A percentile compares a stretch with the other conserved stretches of the same genome.
These are phyloP conservation scores for Tupaia tana DNA, from an alignment of 2,113 vertebrate genomes.

Conservation along the genomic window DNA sequence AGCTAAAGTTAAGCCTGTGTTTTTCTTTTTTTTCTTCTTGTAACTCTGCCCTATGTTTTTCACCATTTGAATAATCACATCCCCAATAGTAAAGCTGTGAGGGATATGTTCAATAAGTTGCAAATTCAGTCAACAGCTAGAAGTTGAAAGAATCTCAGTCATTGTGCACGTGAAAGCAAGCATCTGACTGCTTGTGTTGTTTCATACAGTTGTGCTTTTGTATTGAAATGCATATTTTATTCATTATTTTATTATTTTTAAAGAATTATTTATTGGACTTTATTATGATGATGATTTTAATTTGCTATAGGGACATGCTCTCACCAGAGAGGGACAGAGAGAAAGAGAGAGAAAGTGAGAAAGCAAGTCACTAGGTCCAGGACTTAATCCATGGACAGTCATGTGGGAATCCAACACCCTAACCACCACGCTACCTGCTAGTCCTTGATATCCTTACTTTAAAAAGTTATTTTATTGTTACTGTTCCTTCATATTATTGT, in stretches of 20 bases:
- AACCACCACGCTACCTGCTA: too few relatives aligned
- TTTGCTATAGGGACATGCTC: too few relatives aligned
- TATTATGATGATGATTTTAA: too few relatives aligned
- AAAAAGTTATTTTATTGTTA: neutral
- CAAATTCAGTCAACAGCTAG: neutral
- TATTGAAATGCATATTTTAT: neutral
- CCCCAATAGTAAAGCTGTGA: neutral
- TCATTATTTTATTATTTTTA: neutral
- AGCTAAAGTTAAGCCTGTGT: neutral
- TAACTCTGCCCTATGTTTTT: neutral
- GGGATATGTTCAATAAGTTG: too few relatives aligned
- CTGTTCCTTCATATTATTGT: neutral
- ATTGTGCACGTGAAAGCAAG: neutral
- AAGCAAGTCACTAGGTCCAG: too few relatives aligned
- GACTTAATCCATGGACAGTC: too few relatives aligned
- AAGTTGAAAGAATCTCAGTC: neutral
- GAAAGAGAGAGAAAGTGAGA: too few relatives aligned
- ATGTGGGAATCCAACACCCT: too few relatives aligned
- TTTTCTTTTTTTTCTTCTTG: neutral
- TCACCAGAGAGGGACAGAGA: too few relatives aligned
- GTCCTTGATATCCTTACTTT: neutral
- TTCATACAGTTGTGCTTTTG: neutral
- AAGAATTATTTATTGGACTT: too few relatives aligned
- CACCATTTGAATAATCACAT: neutral
- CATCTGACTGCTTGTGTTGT: neutral